phyloP scores from a whole-genome alignment of 2,113 vertebrate genomes.

The Planiliza haematocheilus region DNA sequence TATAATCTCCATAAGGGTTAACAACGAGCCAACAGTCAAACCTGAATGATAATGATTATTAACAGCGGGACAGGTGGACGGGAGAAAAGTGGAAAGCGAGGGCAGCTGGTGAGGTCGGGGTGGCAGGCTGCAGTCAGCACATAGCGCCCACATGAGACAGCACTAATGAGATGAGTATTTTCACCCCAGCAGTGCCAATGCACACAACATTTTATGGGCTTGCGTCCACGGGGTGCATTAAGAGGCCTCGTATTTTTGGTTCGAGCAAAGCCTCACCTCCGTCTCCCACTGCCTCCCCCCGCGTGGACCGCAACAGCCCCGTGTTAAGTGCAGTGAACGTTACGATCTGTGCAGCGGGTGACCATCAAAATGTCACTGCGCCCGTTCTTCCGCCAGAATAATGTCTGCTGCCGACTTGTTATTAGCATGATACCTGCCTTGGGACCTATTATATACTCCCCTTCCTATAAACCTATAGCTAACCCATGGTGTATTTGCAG shows the following conservation, averaged over 20 bases:
- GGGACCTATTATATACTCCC: slow-evolving; percentile 27
- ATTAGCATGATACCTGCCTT: slow-evolving; percentile 21
- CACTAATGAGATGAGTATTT: slow-evolving; percentile 59
- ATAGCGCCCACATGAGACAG: slow-evolving; percentile 26
- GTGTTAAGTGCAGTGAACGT: slow-evolving; percentile 22
- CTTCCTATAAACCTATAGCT: neutral
- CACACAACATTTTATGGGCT: slow-evolving; percentile 55
- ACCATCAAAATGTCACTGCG: slow-evolving; percentile 62
- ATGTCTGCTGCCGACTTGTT: slow-evolving; percentile 49
- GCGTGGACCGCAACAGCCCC: neutral
- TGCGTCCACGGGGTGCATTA: slow-evolving; percentile 54
- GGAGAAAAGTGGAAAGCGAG: slow-evolving; percentile 17
- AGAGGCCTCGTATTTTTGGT: slow-evolving; percentile 16
- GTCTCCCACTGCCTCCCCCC: neutral
- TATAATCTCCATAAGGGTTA: slow-evolving; percentile 14
- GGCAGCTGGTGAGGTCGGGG: slow-evolving; percentile 23
- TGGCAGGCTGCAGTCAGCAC: slow-evolving; percentile 46
- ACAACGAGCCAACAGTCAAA: neutral
- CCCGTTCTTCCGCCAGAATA: slow-evolving; percentile 15
- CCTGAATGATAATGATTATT: slow-evolving; percentile 10
- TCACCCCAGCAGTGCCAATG: slow-evolving; percentile 53
- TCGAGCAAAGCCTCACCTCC: slow-evolving; percentile 24
- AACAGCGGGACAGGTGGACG: neutral
- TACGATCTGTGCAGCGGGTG: slow-evolving; percentile 39
- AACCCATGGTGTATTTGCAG: slow-evolving; percentile 30